These are phyloP conservation scores for Meandrina meandrites DNA, from an alignment of 92 coral and sea anemone genomes.

Conservation along the genomic window DNA sequence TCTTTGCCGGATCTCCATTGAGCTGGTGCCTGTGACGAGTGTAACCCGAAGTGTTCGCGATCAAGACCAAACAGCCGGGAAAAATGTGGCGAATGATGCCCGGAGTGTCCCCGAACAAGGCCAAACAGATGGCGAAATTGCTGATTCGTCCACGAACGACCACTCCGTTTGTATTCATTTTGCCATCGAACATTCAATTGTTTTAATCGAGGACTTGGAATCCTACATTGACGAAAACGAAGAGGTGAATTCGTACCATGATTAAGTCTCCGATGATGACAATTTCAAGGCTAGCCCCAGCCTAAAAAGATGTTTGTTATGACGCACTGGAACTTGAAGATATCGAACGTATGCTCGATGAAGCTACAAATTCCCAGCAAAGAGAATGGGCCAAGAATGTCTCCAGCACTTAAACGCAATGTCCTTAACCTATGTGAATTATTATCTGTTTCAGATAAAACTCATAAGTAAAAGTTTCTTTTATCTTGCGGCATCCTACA, in stretches of 20 bases:
- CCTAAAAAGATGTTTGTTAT: neutral
- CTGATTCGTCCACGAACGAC: no score
- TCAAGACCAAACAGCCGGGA: no score
- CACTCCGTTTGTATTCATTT: neutral
- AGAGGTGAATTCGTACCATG: neutral
- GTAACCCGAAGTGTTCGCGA: no score
- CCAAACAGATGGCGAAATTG: neutral
- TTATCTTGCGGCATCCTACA: no score
- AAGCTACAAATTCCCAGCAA: neutral
- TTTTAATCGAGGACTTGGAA: conserved; percentile 3
- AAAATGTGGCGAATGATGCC: neutral
- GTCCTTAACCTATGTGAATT: neutral
- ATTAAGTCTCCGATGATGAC: neutral
- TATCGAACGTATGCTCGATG: conserved; percentile 9
- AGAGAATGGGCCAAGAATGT: neutral
- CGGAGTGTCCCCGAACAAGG: neutral
- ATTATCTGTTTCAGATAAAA: no score
- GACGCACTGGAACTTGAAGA: conserved; percentile 15
- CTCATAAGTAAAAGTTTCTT: no score
- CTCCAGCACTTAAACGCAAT: neutral
- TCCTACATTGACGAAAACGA: neutral
- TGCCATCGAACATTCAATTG: neutral
- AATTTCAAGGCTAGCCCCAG: no score
- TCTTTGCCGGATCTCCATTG: neutral
- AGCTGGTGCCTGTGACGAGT: neutral